Evolutionary conservation across 2,113 vertebrate genomes (phyloP), one percentile per base, ranked within the genome.

Genomic region (Eulacestoma nigropectus): DNA sequence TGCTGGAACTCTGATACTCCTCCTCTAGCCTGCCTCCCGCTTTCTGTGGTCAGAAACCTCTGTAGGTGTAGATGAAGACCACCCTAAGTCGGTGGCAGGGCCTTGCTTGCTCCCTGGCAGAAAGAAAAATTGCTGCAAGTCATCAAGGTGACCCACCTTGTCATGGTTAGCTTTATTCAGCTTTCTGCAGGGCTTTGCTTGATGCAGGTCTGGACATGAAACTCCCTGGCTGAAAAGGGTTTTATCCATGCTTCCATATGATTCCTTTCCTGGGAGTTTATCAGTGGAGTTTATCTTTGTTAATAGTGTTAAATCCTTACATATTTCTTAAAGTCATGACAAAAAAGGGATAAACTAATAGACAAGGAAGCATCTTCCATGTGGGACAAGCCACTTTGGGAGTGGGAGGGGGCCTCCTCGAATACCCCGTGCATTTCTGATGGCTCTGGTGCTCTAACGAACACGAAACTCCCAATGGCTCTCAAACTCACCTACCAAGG

Each of bases 261-360:
- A 76, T 63, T 91, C 88, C 87, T 96, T 95, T 88, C 53, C 85
- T 84, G 81, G 73, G 82, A 93, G 87, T 94, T 97, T 93, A 70
- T 56, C 67, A 56, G 78, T 63, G 87, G 90, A 90, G 68, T 83
- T 93, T 79, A 27, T 73, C 89, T 95, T 96, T 81, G 69, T 41
- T 85, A 78, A 78, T 70, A 81, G 72, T 49, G 64, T 68, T 72
- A 55, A 94, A 52, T 39, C 60, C 86, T 96, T 84, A 64, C 84
- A 78, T 67, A 14, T 33, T 80, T 83, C 59, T 87, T 93, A 80
- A 84, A 59, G 22, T 60, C 59, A 25, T 57, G 52, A 26, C 8
- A n/a, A 44, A 53, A 39, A 30, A 67, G 15, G 44, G 69, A n/a
- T 22, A 53, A 74, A 57, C 42, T 13, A 20, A 37, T 42, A 87